Conservation (phyloP, 1,140 invertebrate species). For the Pararge aegeria region DNA sequence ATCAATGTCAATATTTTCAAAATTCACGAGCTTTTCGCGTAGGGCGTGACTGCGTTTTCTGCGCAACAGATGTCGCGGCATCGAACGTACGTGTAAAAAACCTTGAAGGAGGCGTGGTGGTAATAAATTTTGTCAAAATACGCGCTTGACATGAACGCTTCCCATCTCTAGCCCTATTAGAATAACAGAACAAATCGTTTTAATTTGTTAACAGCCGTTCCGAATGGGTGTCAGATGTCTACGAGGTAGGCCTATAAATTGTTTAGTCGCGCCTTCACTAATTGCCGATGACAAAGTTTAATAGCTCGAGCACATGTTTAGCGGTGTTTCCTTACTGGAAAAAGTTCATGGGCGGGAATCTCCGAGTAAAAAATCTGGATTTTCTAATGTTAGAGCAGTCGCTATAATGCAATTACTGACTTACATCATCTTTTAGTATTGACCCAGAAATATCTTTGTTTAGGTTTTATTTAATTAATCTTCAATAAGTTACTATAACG, state of each 20-base stretch:
- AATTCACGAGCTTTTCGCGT: slow-evolving; percentile 36
- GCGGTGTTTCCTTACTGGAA: slow-evolving; percentile 21
- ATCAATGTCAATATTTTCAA: slow-evolving; percentile 45
- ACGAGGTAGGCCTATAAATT: slow-evolving; percentile 57
- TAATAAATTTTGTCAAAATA: slow-evolving; percentile 80
- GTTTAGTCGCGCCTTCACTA: slow-evolving; percentile 68
- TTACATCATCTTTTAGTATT: too few species aligned
- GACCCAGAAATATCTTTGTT: too few species aligned
- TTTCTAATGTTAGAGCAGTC: background rate
- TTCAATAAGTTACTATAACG: too few species aligned
- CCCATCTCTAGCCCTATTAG: slow-evolving; percentile 72
- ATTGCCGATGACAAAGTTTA: slow-evolving; percentile 75
- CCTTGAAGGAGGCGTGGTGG: slow-evolving; percentile 69
- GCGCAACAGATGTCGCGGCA: slow-evolving; percentile 70
- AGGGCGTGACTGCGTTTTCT: slow-evolving; percentile 61
- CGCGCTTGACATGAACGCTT: slow-evolving; percentile 69
- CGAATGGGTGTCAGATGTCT: slow-evolving; percentile 74
- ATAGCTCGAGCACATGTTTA: slow-evolving; percentile 59
- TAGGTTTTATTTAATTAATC: too few species aligned
- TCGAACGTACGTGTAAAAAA: slow-evolving; percentile 60
- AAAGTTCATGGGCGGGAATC: background rate
- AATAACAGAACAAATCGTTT: slow-evolving; percentile 77
- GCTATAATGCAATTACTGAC: too few species aligned
- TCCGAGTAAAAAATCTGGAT: background rate
- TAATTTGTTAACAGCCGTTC: slow-evolving; percentile 76